Percentiles rank a stretch among this genome's conserved stretches.
These are phyloP conservation scores for Danaus melanippus DNA, from an alignment of 1,140 invertebrate genomes.

Conservation along the genomic window DNA sequence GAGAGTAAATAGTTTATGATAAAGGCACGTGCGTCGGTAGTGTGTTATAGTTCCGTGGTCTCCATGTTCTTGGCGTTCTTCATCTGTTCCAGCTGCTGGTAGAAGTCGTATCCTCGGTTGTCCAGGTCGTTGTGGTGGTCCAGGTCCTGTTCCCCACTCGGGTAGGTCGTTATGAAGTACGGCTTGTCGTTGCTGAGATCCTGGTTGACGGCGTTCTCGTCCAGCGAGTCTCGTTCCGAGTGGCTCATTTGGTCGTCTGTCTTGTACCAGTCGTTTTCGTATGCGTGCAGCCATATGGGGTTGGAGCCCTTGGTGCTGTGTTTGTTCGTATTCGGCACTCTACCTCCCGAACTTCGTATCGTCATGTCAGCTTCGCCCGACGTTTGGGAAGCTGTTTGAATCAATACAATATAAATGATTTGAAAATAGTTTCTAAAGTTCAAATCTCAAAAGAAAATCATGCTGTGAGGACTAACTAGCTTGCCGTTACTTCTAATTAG, in stretches of 20 bases:
- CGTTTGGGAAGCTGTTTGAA: constrained; percentile 50
- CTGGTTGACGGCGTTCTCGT: constrained; percentile 86
- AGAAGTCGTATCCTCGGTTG: constrained; percentile 74
- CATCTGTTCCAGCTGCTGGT: constrained; percentile 75
- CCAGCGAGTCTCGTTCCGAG: constrained; percentile 88
- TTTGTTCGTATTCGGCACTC: constrained; percentile 95
- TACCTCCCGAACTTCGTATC: constrained; percentile 77
- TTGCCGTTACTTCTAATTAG: too few species aligned
- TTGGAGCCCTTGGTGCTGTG: constrained; percentile 95
- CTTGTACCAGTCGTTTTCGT: constrained; percentile 96
- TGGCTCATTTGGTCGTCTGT: constrained; percentile 79
- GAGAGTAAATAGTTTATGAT: too few species aligned
- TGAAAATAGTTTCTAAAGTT: not conserved
- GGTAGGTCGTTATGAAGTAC: constrained; percentile 70
- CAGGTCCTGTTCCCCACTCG: constrained; percentile 58
- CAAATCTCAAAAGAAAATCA: too few species aligned
- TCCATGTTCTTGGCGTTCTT: constrained; percentile 85
- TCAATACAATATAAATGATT: constrained; percentile 11
- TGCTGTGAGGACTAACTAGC: too few species aligned
- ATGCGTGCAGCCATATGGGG: constrained; percentile 95
- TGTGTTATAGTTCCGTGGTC: constrained; percentile 82
- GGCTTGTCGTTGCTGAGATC: constrained; percentile 74
- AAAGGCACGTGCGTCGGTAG: too few species aligned
- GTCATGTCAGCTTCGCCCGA: constrained; percentile 82
- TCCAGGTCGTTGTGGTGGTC: constrained; percentile 54